Base-by-base conservation (phyloP, 2,113 vertebrate genomes). In the Periophthalmodon schlosseri region DNA sequence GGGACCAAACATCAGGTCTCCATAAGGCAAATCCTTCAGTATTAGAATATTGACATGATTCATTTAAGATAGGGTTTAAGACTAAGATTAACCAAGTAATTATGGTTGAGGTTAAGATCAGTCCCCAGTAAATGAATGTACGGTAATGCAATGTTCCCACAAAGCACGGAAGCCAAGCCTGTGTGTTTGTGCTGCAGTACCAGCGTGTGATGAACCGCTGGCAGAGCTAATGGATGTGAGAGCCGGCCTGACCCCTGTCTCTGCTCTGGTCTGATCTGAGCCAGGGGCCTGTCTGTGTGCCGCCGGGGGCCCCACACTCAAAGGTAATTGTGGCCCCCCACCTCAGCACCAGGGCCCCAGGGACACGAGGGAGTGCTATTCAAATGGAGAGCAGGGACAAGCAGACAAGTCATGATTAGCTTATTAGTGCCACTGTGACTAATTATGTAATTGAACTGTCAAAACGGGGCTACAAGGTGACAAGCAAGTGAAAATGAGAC, bases 361-460 rank as follows among this genome's bases (percentile, higher is more conserved):
- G 69, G 88, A 91, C 83, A 83, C 4, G 4, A 34, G 11, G 33
- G 63, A 11, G 16, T 75, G 58, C 86, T 90, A 28, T 83, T 83
- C 75, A 91, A 90, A 87, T 78, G 2, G 81, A 90, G 74, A 78
- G 78, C 68, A 87, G 91, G 91, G 75, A 84, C 88, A 84, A 83
- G 73, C 79, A 84, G 90, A 86, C 86, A 84, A 83, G 84, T 80
- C 79, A 92, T 93, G 87, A 93, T 93, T 91, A 92, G 88, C 87
- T 93, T 91, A 93, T 95, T 93, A 93, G 85, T 76, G 54, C 56
- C 0, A 69, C 83, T 89, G 91, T 93, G 89, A 91, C 92, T 94
- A 95, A 95, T 94, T 91, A 92, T 63, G 89, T 92, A 92, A 93
- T 93, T 93, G 93, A 91, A 87, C 86, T 91, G 89, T 93, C 89